phyloP scores from a whole-genome alignment of 2,888 invertebrate species.

The Leptura quadrifasciata region DNA sequence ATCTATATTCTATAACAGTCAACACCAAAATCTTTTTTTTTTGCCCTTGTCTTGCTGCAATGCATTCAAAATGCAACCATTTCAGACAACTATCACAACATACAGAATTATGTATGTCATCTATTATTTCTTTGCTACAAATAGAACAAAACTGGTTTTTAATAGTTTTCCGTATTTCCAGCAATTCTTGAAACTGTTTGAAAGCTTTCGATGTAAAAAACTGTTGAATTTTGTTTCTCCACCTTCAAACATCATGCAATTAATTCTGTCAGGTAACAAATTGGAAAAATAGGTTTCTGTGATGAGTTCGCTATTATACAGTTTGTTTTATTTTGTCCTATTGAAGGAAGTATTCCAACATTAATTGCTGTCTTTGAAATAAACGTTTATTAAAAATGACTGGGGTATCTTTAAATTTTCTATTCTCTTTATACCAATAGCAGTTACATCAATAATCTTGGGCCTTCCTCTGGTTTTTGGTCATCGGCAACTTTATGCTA shows the following conservation, averaged over 20 bases:
- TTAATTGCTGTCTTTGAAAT: slow-evolving; percentile 6
- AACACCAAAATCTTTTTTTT: not conserved
- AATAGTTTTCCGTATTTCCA: slow-evolving; percentile 5
- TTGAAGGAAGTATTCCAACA: not conserved
- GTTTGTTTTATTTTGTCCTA: not conserved
- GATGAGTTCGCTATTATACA: not conserved
- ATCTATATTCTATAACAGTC: no score
- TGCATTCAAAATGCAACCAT: slow-evolving; percentile 12
- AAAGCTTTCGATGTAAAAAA: not conserved
- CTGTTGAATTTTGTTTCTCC: not conserved
- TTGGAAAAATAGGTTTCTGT: not conserved
- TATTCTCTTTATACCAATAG: not conserved
- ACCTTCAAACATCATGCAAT: not conserved
- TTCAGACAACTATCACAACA: not conserved
- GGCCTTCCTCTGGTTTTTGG: not conserved
- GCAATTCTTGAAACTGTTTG: not conserved
- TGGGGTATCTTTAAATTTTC: not conserved
- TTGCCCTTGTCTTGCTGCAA: not conserved
- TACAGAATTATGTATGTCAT: not conserved
- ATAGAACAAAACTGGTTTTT: not conserved
- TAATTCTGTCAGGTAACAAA: slow-evolving; percentile 12
- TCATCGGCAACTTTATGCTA: not conserved
- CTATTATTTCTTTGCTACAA: not conserved
- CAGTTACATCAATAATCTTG: not conserved
- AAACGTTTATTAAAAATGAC: not conserved